Evolutionary conservation across 92 coral and sea anemone species (phyloP).

Genomic region (Phenganax subtilis): DNA sequence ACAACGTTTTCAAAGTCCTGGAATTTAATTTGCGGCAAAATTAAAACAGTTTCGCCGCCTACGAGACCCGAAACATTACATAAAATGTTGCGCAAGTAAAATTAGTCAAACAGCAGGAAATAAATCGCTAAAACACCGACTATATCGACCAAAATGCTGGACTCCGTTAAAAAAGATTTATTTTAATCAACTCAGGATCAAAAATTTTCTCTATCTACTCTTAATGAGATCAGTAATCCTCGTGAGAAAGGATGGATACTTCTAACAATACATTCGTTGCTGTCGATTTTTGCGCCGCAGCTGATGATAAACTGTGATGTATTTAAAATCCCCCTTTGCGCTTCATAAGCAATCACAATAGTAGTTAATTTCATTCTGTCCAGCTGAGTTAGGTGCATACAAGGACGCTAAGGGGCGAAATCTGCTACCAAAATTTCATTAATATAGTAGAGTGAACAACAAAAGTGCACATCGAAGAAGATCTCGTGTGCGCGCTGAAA

Average conservation of each 20-base stretch:
- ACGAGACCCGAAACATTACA: neutral
- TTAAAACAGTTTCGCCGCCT: neutral
- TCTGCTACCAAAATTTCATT: neutral
- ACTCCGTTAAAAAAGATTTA: no score
- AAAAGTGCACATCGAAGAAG: neutral
- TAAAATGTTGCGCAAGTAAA: neutral
- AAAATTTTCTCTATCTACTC: neutral
- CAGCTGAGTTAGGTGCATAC: neutral
- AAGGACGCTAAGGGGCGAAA: neutral
- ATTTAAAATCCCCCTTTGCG: neutral
- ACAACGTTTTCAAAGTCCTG: neutral
- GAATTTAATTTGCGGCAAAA: neutral
- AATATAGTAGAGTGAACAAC: neutral
- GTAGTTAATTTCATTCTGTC: neutral
- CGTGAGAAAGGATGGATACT: no score
- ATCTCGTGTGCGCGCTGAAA: neutral
- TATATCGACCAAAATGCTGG: no score
- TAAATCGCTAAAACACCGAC: neutral
- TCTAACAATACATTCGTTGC: no score
- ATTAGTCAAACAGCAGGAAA: constrained; percentile 1
- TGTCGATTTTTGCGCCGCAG: no score
- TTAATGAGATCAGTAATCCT: neutral
- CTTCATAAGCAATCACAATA: neutral
- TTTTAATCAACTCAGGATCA: no score
- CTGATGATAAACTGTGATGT: neutral